Base-by-base conservation (phyloP, 1,140 invertebrate species). In the Tetragonula clypearis region DNA sequence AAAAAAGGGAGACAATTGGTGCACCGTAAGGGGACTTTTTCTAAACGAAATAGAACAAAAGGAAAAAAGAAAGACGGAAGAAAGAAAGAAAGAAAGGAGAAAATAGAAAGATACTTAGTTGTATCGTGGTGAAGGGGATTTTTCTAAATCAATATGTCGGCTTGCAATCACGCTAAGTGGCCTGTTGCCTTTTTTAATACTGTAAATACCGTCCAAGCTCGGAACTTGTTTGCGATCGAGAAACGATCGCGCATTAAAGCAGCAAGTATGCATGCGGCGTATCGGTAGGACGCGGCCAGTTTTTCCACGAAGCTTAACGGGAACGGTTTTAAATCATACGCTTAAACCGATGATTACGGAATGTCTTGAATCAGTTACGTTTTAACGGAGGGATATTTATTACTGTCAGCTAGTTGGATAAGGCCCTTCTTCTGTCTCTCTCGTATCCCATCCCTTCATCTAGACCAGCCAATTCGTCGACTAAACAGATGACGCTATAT, bases 91-190 rank as follows among this genome's bases (percentile, higher is more conserved):
- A 26, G 3, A 55, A 49, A 26, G 12, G 26, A 66, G 26, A 66
- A 30, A 15, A 60, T 12, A 15, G 21, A n/a, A 35, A 21, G 26
- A 30, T 73, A 12, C 21, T 56, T 49, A 49, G 41, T 49, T 23
- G 56, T 66, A 26, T 6, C 60, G n/a, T 62, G 9, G 26, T 21
- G n/a, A 21, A 49, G 6, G 2, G 41, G 8, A 69, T 79, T 79
- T 73, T 79, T 79, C 82, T 79, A 79, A 62, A 15, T 17, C 56
- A 72, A 62, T 26, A 72, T 35, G 76, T 73, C 76, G 68, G 82
- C 82, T 79, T 84, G 68, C 79, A 84, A 84, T 84, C 76, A 73
- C 56, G 21, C 26, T 79, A 84, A 84, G 58, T 84, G 82, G 82
- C 58, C 82, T 65, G 56, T 72, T 72, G 21, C 17, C 56, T 68